phyloP scores from a whole-genome alignment of 2,113 vertebrate genomes.

The Rhagologus leucostigma region DNA sequence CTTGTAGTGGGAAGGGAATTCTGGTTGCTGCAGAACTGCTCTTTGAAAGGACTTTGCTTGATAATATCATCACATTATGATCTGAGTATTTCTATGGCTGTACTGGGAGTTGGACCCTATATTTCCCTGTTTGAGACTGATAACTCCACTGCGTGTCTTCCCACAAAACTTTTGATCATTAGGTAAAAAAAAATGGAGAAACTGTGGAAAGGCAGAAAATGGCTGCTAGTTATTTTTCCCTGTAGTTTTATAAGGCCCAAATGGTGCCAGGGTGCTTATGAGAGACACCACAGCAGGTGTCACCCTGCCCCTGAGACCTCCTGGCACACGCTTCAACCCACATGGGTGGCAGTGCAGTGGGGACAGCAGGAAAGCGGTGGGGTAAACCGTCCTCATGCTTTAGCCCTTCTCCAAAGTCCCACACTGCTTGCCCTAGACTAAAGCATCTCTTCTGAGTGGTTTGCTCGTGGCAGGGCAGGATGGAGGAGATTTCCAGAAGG shows the following conservation, averaged over 20 bases:
- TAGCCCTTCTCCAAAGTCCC: not conserved
- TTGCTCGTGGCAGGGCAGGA: not conserved
- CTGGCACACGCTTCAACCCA: fast-evolving
- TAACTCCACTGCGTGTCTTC: not conserved
- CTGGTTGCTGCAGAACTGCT: not conserved
- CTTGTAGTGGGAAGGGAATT: not conserved
- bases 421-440: not conserved
- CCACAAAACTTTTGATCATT: not conserved
- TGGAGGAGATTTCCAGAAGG: not conserved
- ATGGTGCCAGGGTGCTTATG: fast-evolving
- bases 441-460: not conserved
- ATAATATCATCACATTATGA: not conserved
- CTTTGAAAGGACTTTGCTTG: not conserved
- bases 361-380: not conserved
- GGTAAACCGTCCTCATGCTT: not conserved
- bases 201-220: not conserved
- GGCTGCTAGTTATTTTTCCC: not conserved
- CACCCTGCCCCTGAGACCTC: not conserved
- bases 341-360: not conserved
- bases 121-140: not conserved
- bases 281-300: not conserved
- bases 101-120: not conserved
- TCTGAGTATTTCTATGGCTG: fast-evolving
- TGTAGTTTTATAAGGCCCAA: not conserved
- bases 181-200: not conserved